These are phyloP conservation scores for Patiria miniata DNA, from an alignment of 35 echinoderm and acorn worm species.

Conservation along the genomic window DNA sequence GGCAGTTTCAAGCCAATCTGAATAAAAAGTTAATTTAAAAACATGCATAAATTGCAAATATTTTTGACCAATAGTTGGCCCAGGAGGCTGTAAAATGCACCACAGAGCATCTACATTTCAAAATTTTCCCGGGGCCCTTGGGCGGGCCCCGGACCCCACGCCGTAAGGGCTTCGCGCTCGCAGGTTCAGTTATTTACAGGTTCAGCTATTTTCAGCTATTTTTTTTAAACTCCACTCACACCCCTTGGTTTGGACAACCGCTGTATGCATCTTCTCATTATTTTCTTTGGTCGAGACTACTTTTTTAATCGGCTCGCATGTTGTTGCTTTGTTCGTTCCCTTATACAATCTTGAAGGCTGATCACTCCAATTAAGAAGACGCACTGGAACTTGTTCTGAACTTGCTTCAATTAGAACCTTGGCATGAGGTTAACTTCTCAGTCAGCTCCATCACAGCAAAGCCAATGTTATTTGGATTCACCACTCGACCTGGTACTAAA, in stretches of 20 bases:
- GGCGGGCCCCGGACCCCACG: too few relatives aligned
- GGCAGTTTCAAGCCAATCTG: too few relatives aligned
- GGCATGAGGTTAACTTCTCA: not conserved
- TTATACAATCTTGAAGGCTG: not conserved
- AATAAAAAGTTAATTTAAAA: too few relatives aligned
- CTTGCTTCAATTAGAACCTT: not conserved
- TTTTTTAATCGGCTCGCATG: not conserved
- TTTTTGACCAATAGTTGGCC: too few relatives aligned
- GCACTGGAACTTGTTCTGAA: not conserved
- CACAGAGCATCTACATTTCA: too few relatives aligned
- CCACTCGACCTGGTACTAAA: not conserved
- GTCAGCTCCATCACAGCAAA: not conserved
- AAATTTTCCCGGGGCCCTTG: too few relatives aligned
- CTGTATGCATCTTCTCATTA: not conserved
- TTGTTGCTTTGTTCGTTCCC: not conserved
- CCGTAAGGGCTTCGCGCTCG: too few relatives aligned
- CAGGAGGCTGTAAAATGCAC: too few relatives aligned
- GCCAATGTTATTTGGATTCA: not conserved
- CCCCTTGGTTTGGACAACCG: not conserved
- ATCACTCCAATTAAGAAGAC: not conserved
- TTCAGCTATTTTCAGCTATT: too few relatives aligned
- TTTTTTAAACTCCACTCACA: too few relatives aligned
- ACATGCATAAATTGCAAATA: too few relatives aligned
- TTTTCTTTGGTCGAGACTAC: not conserved
- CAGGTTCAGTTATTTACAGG: too few relatives aligned